Percentiles rank a stretch among this genome's conserved stretches.
phyloP scores from a whole-genome alignment of 2,888 invertebrate species.

The Chymomyza caudatula region DNA sequence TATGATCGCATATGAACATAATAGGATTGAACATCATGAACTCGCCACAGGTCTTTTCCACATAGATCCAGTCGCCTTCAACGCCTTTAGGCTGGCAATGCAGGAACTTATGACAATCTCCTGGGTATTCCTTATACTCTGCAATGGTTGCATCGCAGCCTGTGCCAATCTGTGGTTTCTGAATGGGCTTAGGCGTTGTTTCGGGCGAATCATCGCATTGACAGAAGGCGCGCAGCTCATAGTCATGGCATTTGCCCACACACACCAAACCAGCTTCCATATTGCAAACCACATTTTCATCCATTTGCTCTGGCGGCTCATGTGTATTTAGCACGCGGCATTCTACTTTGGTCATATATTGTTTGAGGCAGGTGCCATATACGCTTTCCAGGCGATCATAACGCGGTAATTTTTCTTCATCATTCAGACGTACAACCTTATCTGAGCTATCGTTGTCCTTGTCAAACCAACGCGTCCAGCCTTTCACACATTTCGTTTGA shows the following conservation, averaged over 20 bases:
- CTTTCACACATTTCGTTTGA: slow-evolving; percentile 81
- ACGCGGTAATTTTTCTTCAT: slow-evolving; percentile 75
- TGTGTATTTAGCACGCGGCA: slow-evolving; percentile 85
- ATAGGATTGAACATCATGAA: slow-evolving; percentile 84
- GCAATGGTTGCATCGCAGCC: slow-evolving; percentile 77
- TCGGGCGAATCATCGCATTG: slow-evolving; percentile 78
- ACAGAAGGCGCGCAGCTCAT: slow-evolving; percentile 89
- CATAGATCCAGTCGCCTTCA: slow-evolving; percentile 78
- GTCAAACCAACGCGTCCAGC: slow-evolving; percentile 91
- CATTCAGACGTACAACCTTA: slow-evolving; percentile 67
- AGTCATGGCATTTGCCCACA: slow-evolving; percentile 85
- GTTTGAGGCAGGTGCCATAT: slow-evolving; percentile 81
- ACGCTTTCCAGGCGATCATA: slow-evolving; percentile 74
- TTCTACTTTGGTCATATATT: slow-evolving; percentile 85
- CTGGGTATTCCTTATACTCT: slow-evolving; percentile 82
- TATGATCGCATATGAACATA: slow-evolving; percentile 83
- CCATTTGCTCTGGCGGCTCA: slow-evolving; percentile 83
- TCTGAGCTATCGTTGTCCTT: slow-evolving; percentile 69
- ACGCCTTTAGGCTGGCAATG: slow-evolving; percentile 81
- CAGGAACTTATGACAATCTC: slow-evolving; percentile 84
- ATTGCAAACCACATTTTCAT: slow-evolving; percentile 87
- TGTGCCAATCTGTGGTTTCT: slow-evolving; percentile 62
- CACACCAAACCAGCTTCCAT: slow-evolving; percentile 86
- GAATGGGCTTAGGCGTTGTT: slow-evolving; percentile 46
- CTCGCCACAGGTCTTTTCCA: slow-evolving; percentile 83